Conservation (phyloP, 2,113 vertebrate genomes). For the Paedocypris sp. region DNA sequence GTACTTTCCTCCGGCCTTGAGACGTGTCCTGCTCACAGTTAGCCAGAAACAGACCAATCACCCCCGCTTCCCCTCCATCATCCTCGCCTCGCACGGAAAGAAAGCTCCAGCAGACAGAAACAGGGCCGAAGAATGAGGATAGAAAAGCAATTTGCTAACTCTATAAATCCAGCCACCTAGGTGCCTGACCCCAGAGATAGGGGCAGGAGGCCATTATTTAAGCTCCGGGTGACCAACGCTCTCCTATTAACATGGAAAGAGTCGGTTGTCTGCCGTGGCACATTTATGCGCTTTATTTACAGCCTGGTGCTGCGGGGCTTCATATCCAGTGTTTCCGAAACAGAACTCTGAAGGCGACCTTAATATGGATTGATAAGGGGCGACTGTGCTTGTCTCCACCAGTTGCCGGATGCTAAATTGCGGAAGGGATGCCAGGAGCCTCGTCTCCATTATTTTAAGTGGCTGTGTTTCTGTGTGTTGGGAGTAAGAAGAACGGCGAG, state of each 20-base stretch:
- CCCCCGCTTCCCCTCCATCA: slow-evolving; percentile 40
- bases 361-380: slow-evolving; percentile 17
- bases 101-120: slow-evolving; percentile 32
- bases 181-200: slow-evolving; percentile 42
- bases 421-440: neutral
- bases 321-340: slow-evolving; percentile 25
- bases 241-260: slow-evolving; percentile 58
- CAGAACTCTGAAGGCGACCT: slow-evolving; percentile 12
- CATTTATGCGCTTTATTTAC: slow-evolving; percentile 59
- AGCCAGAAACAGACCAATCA: slow-evolving; percentile 33
- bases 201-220: slow-evolving; percentile 54
- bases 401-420: slow-evolving; percentile 9
- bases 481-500: neutral
- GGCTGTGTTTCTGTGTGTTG: neutral
- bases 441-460: neutral
- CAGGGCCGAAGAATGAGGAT: slow-evolving; percentile 42
- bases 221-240: slow-evolving; percentile 56
- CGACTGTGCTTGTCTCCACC: neutral
- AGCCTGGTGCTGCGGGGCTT: slow-evolving; percentile 34
- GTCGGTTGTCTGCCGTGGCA: slow-evolving; percentile 44
- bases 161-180: slow-evolving; percentile 49
- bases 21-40: slow-evolving; percentile 42
- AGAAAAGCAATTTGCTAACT: slow-evolving; percentile 57
- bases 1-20: slow-evolving; percentile 31
- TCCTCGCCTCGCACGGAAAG: slow-evolving; percentile 22